A percentile compares a stretch with the other conserved stretches of the same genome.
phyloP scores from a whole-genome alignment of 2,888 invertebrate genomes.

The Pachydiplax longipennis region DNA sequence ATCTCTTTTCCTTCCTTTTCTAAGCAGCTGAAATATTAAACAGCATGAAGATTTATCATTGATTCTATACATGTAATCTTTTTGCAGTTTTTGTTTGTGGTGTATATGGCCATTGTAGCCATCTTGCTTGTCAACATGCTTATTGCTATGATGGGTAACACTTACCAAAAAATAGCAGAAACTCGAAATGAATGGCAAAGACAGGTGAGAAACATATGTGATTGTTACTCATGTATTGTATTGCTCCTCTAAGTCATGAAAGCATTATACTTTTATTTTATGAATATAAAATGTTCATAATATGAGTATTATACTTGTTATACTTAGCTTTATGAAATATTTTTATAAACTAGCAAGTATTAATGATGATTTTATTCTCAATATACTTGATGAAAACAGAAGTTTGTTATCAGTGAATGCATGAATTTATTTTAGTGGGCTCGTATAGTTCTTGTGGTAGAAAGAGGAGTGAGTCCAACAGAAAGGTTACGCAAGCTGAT shows the following conservation, averaged over 20 bases:
- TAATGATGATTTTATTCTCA: no score
- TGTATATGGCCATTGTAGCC: slow-evolving; percentile 97
- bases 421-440: slow-evolving; percentile 79
- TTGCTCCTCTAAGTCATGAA: no score
- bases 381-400: no score
- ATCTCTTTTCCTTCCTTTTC: no score
- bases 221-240: no score
- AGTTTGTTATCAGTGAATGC: no score
- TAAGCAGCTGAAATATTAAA: no score
- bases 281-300: no score
- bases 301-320: no score
- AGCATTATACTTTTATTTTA: no score
- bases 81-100: slow-evolving; percentile 83
- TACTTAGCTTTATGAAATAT: no score
- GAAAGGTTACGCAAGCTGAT: slow-evolving; percentile 85
- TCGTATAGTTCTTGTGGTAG: slow-evolving; percentile 94
- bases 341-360: no score
- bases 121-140: slow-evolving; percentile 96
- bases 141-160: slow-evolving; percentile 99
- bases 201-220: slow-evolving; percentile 64
- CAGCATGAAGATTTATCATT: neutral
- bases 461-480: slow-evolving; percentile 92
- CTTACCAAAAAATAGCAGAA: slow-evolving; percentile 97
- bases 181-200: slow-evolving; percentile 98
- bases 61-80: slow-evolving; percentile 39